Percentiles rank a stretch among this genome's conserved stretches.
Evolutionary conservation across 2,797 vertebrate genomes (phyloP).

Genomic region (Myotis myotis): DNA sequence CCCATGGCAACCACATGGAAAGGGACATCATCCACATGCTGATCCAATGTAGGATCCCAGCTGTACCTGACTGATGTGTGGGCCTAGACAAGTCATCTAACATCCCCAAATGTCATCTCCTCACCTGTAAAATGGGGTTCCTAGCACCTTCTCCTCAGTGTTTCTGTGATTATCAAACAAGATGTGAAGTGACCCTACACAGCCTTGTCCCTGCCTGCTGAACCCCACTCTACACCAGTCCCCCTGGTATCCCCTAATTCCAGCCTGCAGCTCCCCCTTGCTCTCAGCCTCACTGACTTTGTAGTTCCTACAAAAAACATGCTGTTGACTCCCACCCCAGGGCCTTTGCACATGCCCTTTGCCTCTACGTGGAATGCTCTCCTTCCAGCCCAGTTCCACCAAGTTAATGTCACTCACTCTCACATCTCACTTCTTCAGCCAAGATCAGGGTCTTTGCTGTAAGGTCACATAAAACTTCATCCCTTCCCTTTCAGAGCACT

Average conservation of each 20-base stretch:
- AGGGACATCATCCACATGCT: neutral
- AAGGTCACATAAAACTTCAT: neutral
- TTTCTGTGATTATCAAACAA: neutral
- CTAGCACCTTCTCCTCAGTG: neutral
- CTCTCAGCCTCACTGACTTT: neutral
- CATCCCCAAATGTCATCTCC: neutral
- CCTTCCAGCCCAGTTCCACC: neutral
- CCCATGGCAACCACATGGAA: neutral
- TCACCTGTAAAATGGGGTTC: neutral
- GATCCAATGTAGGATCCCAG: fast-evolving
- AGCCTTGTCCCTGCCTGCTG: neutral
- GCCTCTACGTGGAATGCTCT: neutral
- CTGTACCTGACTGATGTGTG: neutral
- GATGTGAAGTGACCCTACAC: neutral
- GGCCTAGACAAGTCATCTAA: neutral
- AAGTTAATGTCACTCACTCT: neutral
- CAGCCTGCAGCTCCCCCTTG: neutral
- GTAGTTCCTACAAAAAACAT: neutral
- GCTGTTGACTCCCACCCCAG: neutral
- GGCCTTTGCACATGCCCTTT: neutral
- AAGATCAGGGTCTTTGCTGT: neutral
- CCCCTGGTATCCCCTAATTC: neutral
- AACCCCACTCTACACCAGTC: neutral
- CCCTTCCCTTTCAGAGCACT: neutral
- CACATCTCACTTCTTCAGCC: neutral